Base-by-base conservation (phyloP, 2,797 vertebrate genomes). In the Enteromius fasciolatus region DNA sequence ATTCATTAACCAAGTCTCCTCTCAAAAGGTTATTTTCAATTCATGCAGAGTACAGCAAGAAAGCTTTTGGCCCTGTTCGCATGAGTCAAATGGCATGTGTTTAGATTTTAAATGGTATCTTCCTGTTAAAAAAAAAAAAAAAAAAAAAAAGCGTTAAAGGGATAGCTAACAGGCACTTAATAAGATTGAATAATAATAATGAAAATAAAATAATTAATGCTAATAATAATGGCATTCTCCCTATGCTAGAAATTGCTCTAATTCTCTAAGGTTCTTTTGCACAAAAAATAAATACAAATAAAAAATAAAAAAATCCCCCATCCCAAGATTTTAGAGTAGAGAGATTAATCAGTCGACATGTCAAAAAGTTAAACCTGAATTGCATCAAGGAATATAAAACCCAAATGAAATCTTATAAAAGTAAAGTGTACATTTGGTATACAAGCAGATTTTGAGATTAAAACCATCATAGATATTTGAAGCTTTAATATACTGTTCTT, bases 151-250 rank as follows among this genome's bases (percentile, higher is more conserved):
- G 91, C 91, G 91, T 95, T 95, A 95, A 95, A 95, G 94, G 94
- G 95, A 94, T 94, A 90, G 86, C 91, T 93, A 94, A 94, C 94
- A 95, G 94, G 94, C 95, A 95, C 94, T 95, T 95, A 93, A 94
- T 94, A 93, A 94, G 92, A 94, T 77, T 44, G 80, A 33, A 92
- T 90, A 91, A 91, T 85, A 91, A 90, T 86, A 89, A 90, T 87
- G 85, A 82, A 86, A 86, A 90, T 86, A 69, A 87, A 78, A 89
- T 80, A 76, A 83, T 82, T n/a, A 66, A 85, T 77, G 50, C 89
- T 76, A 80, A 86, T 87, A 46, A 75, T 81, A 76, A 83, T 69
- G 70, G 74, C 31, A 63, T 46, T 78, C 36, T 90, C 85, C 88
- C 78, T 81, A 41, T 61, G 2, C 54, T 28, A 72, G 33, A 57